Conservation (phyloP, 2,797 vertebrate species). For the Lutjanus campechanus region DNA sequence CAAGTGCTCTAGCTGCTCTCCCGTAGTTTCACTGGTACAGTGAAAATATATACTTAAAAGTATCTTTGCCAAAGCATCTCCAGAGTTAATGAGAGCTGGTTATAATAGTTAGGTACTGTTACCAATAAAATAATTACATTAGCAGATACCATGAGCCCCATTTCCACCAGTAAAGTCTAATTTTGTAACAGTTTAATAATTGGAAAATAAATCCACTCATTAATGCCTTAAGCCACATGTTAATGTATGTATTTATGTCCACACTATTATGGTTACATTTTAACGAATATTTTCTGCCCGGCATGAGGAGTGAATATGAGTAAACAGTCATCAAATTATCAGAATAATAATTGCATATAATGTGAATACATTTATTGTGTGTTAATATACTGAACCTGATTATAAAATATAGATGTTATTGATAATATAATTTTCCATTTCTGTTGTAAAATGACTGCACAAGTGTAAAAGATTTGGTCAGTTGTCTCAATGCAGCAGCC, state of each 20-base stretch:
- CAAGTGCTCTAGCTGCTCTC: conserved; percentile 46
- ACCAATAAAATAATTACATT: conserved; percentile 20
- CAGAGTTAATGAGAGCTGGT: conserved; percentile 32
- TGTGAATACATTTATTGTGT: background rate
- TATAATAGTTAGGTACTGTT: conserved; percentile 1
- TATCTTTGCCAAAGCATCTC: conserved; percentile 48
- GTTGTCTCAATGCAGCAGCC: background rate
- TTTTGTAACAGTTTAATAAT: background rate
- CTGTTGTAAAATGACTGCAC: background rate
- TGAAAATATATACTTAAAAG: conserved; percentile 38
- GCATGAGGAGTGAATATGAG: background rate
- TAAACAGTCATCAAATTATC: background rate
- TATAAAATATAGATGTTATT: background rate
- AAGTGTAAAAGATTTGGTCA: background rate
- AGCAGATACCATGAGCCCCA: background rate
- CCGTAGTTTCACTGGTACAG: conserved; percentile 21
- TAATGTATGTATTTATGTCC: conserved; percentile 9
- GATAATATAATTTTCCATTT: background rate
- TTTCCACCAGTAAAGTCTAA: conserved; percentile 2
- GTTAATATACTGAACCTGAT: background rate
- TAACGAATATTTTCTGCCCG: background rate
- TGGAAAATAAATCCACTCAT: background rate
- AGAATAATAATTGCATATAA: background rate
- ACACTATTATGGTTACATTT: conserved; percentile 6
- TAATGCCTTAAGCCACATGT: too few species aligned